phyloP scores from a whole-genome alignment of 2,797 vertebrate species.

The Phoxinus dragarum region DNA sequence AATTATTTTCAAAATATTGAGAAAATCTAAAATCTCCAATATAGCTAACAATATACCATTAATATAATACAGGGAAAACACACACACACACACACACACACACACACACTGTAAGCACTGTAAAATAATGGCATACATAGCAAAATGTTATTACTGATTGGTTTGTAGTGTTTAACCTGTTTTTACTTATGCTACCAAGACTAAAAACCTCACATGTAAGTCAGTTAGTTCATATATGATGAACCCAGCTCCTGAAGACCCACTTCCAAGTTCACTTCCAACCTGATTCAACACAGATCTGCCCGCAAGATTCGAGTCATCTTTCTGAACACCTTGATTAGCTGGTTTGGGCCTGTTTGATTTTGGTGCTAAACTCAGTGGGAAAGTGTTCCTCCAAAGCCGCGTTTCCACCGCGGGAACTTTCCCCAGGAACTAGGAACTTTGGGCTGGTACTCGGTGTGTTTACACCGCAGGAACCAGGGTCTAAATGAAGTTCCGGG shows the following conservation, averaged over 20 bases:
- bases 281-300: background rate
- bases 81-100: no score
- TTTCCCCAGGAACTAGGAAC: no score
- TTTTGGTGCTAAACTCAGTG: background rate
- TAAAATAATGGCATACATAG: background rate
- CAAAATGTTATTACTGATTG: background rate
- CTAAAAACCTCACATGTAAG: background rate
- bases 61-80: background rate
- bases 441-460: no score
- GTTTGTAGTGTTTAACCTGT: background rate
- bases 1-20: no score
- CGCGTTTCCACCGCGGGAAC: no score
- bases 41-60: no score
- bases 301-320: background rate
- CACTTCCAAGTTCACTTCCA: no score
- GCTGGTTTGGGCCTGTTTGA: background rate
- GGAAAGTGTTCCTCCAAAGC: background rate
- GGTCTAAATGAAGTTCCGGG: no score
- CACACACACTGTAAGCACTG: no score
- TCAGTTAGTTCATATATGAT: background rate
- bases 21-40: no score
- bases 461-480: no score
- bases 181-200: background rate
- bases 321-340: background rate
- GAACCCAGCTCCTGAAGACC: background rate